Conservation (phyloP, 23 tunicate species). For the Trididemnum nubilum region DNA sequence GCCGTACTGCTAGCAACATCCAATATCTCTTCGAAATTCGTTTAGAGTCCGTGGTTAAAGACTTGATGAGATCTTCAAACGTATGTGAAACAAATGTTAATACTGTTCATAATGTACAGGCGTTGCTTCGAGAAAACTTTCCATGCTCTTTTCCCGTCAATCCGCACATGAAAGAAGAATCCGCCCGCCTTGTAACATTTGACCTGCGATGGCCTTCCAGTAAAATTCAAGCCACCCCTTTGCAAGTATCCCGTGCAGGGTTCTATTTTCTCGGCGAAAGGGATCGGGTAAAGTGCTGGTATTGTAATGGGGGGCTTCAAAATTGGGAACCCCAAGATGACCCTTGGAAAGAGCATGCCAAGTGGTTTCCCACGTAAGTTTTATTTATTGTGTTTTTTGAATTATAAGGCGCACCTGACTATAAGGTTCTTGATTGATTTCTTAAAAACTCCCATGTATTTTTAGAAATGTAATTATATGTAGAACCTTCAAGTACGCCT, state of each 20-base stretch:
- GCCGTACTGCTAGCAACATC: too few relatives aligned
- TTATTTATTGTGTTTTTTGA: too few relatives aligned
- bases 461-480: too few relatives aligned
- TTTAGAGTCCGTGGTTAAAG: too few relatives aligned
- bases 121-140: neutral
- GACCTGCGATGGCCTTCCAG: conserved; percentile 52
- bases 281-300: conserved; percentile 67
- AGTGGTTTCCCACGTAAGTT: conserved; percentile 77
- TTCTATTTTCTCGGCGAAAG: conserved; percentile 71
- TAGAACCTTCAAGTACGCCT: too few relatives aligned
- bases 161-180: conserved; percentile 61
- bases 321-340: conserved; percentile 61
- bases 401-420: too few relatives aligned
- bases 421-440: too few relatives aligned
- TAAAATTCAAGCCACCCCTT: conserved; percentile 44
- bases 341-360: conserved; percentile 66
- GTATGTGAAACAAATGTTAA: too few relatives aligned
- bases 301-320: conserved; percentile 72
- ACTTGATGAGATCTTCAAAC: too few relatives aligned
- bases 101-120: too few relatives aligned
- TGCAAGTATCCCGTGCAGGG: conserved; percentile 70
- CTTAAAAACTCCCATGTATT: too few relatives aligned
- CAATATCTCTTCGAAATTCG: too few relatives aligned
- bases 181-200: conserved; percentile 49
- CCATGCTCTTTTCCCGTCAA: conserved; percentile 61